Evolutionary conservation across 2,888 invertebrate species (phyloP).

Genomic region (Pseudolycoriella hygida): DNA sequence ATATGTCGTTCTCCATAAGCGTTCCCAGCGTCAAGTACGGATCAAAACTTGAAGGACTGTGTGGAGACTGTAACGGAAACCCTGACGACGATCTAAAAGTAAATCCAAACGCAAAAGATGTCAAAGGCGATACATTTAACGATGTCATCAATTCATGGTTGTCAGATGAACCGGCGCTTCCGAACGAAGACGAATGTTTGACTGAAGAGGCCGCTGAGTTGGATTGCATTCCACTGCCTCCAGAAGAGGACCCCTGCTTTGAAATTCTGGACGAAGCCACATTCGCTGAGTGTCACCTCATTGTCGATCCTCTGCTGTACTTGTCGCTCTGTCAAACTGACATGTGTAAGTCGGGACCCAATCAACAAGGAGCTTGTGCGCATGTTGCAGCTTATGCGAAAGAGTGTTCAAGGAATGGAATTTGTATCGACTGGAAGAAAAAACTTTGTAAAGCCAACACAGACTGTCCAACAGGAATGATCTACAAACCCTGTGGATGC

Average conservation of each 20-base stretch:
- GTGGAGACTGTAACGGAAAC: slow-evolving; percentile 54
- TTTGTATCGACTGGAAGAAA: slow-evolving; percentile 58
- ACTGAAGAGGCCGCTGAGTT: slow-evolving; percentile 31
- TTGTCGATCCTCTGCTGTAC: slow-evolving; percentile 51
- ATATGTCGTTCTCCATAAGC: slow-evolving; percentile 36
- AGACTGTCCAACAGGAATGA: slow-evolving; percentile 21
- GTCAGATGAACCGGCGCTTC: slow-evolving; percentile 30
- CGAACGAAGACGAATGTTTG: slow-evolving; percentile 31
- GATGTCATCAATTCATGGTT: slow-evolving; percentile 38
- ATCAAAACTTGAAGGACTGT: slow-evolving; percentile 58
- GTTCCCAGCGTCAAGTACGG: slow-evolving; percentile 58
- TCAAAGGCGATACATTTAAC: slow-evolving; percentile 10
- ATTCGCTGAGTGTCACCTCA: slow-evolving; percentile 52
- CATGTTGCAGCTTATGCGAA: slow-evolving; percentile 53
- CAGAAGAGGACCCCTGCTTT: slow-evolving; percentile 47
- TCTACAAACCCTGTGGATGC: slow-evolving; percentile 25
- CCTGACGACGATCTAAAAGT: slow-evolving; percentile 35
- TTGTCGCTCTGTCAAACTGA: slow-evolving; percentile 52
- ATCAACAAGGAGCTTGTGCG: slow-evolving; percentile 40
- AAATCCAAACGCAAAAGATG: slow-evolving; percentile 28
- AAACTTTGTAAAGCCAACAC: neutral
- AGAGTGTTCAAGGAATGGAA: slow-evolving; percentile 47
- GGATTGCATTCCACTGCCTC: slow-evolving; percentile 34
- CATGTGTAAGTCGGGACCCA: slow-evolving; percentile 35
- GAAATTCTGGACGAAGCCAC: slow-evolving; percentile 36